Percentiles rank a stretch among this genome's conserved stretches.
Conservation (phyloP, 2,113 vertebrate species). For the Rostratula benghalensis region DNA sequence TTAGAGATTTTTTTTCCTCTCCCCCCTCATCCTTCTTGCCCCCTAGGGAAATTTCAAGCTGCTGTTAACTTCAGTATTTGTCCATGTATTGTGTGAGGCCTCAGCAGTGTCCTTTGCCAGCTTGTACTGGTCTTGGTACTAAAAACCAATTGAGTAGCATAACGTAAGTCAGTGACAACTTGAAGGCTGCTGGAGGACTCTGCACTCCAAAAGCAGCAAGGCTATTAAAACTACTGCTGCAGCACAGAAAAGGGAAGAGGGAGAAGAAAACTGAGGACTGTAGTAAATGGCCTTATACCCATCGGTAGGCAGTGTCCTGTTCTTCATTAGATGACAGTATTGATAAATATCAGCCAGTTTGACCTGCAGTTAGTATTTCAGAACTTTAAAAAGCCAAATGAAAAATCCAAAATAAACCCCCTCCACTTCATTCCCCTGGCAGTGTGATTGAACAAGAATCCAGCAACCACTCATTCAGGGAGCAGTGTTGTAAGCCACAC, state of each 20-base stretch:
- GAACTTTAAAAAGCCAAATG: background rate
- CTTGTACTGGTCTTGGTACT: background rate
- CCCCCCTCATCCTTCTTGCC: background rate
- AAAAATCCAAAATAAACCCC: background rate
- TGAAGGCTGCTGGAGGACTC: background rate
- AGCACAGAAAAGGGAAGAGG: no score
- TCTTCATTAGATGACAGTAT: background rate
- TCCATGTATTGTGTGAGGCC: background rate
- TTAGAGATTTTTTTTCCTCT: no score
- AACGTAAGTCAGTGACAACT: background rate
- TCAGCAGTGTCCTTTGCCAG: background rate
- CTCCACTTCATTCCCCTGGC: fast-evolving
- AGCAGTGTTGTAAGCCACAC: background rate
- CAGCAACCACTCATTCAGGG: background rate
- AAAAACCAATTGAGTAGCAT: fast-evolving
- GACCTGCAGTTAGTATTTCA: background rate
- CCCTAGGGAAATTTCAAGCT: background rate
- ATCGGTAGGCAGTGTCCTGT: background rate
- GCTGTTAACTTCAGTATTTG: background rate
- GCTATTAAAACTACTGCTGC: background rate
- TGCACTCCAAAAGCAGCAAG: background rate
- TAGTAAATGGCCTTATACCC: fast-evolving
- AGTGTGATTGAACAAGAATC: background rate
- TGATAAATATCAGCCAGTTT: background rate
- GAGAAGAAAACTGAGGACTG: background rate